These are phyloP conservation scores for Euwallacea similis DNA, from an alignment of 1,140 invertebrate genomes.

Conservation along the genomic window DNA sequence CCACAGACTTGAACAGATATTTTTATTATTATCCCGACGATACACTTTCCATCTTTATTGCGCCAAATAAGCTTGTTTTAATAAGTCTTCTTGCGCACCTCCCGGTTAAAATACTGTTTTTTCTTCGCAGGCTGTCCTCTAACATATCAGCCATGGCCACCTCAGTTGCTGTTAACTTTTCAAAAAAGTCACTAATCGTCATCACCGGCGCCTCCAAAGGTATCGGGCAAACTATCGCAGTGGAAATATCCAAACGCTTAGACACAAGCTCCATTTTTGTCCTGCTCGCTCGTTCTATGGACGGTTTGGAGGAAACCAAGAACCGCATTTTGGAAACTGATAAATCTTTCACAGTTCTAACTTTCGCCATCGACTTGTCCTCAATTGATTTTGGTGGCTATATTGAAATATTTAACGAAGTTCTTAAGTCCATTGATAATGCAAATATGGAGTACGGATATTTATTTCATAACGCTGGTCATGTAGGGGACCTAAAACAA, in stretches of 20 bases:
- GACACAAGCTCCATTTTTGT: constrained; percentile 64
- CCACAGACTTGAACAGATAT: too few relatives aligned
- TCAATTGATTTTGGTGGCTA: constrained; percentile 56
- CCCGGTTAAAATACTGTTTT: too few relatives aligned
- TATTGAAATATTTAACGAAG: constrained; percentile 56
- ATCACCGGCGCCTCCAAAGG: constrained; percentile 88
- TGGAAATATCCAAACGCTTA: constrained; percentile 62
- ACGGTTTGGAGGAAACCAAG: constrained; percentile 67
- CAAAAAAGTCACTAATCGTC: constrained; percentile 59
- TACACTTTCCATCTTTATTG: too few relatives aligned
- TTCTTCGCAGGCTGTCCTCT: too few relatives aligned
- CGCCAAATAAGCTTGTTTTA: too few relatives aligned
- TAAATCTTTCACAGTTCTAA: constrained; percentile 57
- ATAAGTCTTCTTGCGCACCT: too few relatives aligned
- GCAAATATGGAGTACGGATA: constrained; percentile 65
- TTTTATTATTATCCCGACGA: too few relatives aligned
- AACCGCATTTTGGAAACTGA: constrained; percentile 58
- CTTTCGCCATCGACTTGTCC: constrained; percentile 63
- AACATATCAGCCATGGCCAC: constrained; percentile 17
- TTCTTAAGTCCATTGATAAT: constrained; percentile 49
- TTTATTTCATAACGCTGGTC: constrained; percentile 89
- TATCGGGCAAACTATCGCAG: constrained; percentile 77
- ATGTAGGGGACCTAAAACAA: constrained; percentile 74
- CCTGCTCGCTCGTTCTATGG: constrained; percentile 72
- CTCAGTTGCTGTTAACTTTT: constrained; percentile 53